phyloP scores from a whole-genome alignment of 1,140 invertebrate species.

The Bactericera cockerelli region DNA sequence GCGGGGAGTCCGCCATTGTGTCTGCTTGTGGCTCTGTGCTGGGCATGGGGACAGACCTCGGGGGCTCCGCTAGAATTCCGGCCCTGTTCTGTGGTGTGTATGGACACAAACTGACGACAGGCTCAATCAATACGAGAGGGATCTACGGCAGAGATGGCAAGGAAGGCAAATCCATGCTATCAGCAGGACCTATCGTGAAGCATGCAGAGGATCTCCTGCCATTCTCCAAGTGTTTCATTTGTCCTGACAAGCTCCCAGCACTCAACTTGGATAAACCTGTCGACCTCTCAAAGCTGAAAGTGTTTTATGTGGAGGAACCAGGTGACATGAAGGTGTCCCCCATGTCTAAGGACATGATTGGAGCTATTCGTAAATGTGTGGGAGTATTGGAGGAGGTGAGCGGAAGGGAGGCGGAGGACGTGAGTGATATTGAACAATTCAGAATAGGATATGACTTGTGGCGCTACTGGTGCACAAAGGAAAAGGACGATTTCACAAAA shows the following conservation, averaged over 20 bases:
- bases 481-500: constrained; percentile 41
- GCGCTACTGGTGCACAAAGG: constrained; percentile 56
- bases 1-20: constrained; percentile 56
- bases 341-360: constrained; percentile 47
- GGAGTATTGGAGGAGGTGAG: constrained; percentile 33
- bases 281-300: constrained; percentile 47
- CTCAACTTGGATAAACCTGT: constrained; percentile 32
- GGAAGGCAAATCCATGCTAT: constrained; percentile 42
- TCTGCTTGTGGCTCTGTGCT: constrained; percentile 64
- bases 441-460: constrained; percentile 48
- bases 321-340: constrained; percentile 49
- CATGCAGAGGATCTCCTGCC: constrained; percentile 57
- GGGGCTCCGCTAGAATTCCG: constrained; percentile 87
- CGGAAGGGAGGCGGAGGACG: no score
- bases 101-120: constrained; percentile 71
- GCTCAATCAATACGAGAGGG: constrained; percentile 33
- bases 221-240: constrained; percentile 45
- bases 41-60: constrained; percentile 86
- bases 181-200: constrained; percentile 61
- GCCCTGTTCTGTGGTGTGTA: constrained; percentile 88
- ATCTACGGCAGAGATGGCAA: constrained; percentile 40
- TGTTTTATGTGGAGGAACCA: constrained; percentile 60
- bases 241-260: constrained; percentile 29
- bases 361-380: constrained; percentile 41
- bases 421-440: constrained; percentile 23